phyloP scores from a whole-genome alignment of 2,888 invertebrate species.

The Andrena chrysosceles region DNA sequence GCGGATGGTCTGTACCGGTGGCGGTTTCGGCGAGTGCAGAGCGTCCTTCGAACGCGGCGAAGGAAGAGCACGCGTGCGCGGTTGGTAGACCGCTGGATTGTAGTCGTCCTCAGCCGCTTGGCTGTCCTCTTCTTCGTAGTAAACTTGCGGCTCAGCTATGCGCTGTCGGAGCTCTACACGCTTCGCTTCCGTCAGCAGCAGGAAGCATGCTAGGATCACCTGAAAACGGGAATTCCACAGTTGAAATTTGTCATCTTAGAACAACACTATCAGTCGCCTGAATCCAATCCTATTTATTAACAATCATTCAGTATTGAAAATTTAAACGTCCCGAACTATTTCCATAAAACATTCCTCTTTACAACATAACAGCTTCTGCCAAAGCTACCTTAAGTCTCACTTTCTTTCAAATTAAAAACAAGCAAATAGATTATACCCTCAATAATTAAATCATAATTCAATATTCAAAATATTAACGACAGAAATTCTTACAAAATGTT shows the following conservation, averaged over 20 bases:
- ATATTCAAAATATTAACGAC: no score
- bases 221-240: conserved; percentile 52
- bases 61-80: conserved; percentile 82
- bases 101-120: conserved; percentile 79
- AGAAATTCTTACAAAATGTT: no score
- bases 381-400: no score
- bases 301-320: no score
- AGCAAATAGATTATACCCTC: no score
- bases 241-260: conserved; percentile 1
- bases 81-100: conserved; percentile 77
- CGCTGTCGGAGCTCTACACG: conserved; percentile 84
- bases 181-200: conserved; percentile 83
- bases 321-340: no score
- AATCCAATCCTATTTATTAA: no score
- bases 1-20: conserved; percentile 93
- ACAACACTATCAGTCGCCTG: no score
- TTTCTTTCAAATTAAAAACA: no score
- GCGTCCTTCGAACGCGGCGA: conserved; percentile 86
- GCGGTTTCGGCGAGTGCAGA: conserved; percentile 87
- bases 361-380: no score
- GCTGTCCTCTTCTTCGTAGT: conserved; percentile 85
- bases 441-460: no score
- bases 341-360: no score
- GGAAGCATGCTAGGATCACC: conserved; percentile 80
- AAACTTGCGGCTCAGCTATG: conserved; percentile 83